phyloP scores from a whole-genome alignment of 2,888 invertebrate species.

The Epinotia brunnichana region DNA sequence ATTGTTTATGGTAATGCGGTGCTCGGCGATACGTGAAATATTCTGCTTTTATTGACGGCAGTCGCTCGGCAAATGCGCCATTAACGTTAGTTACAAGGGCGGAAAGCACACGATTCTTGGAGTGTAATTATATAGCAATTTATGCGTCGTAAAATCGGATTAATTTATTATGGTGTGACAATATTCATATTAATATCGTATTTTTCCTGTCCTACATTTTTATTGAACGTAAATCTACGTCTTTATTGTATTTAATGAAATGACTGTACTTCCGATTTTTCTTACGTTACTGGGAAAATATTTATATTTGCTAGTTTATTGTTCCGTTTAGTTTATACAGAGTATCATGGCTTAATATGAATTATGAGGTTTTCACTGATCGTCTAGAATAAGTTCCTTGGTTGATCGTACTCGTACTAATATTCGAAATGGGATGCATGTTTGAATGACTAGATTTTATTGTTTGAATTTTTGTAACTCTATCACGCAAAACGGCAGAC shows the following conservation, averaged over 20 bases:
- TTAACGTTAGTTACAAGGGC: conserved; percentile 45
- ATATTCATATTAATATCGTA: conserved; percentile 1
- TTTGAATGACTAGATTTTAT: too few relatives aligned
- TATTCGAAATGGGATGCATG: too few relatives aligned
- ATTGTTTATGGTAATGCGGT: conserved; percentile 73
- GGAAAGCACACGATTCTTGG: conserved; percentile 10
- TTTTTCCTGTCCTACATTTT: neutral
- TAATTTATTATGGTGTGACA: neutral
- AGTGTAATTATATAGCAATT: conserved; percentile 17
- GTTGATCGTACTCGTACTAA: too few relatives aligned
- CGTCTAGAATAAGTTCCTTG: too few relatives aligned
- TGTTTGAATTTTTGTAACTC: too few relatives aligned
- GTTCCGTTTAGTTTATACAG: too few relatives aligned
- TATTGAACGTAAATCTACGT: neutral
- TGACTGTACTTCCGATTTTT: too few relatives aligned
- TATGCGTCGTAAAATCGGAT: conserved; percentile 16
- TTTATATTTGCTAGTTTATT: too few relatives aligned
- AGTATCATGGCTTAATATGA: too few relatives aligned
- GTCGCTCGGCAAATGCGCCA: conserved; percentile 51
- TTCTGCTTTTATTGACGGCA: conserved; percentile 65
- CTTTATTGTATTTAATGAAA: neutral
- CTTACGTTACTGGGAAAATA: too few relatives aligned
- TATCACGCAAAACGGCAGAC: too few relatives aligned
- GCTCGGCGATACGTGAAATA: conserved; percentile 65
- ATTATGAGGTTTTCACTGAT: too few relatives aligned